Percentiles rank a stretch among this genome's conserved stretches.
Conservation (phyloP, 2,113 vertebrate genomes). For the Oreochromis tanganicae region DNA sequence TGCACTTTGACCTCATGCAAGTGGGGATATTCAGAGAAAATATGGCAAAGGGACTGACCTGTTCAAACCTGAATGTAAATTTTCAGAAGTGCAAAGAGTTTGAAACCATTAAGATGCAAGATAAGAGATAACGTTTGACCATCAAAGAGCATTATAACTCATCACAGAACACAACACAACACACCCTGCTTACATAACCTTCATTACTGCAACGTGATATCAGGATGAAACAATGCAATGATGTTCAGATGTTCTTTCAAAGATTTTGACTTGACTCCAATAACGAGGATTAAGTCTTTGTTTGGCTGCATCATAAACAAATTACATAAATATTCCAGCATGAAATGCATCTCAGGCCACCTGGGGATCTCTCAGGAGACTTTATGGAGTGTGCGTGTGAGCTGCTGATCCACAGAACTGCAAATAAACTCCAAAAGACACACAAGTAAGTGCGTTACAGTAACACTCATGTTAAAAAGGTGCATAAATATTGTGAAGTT, state of each 20-base stretch:
- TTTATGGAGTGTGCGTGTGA: neutral
- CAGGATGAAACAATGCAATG: constrained; percentile 9
- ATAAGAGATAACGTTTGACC: constrained; percentile 4
- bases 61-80: neutral
- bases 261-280: neutral
- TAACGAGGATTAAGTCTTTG: neutral
- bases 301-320: constrained; percentile 35
- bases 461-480: neutral
- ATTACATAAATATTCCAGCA: neutral
- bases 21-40: constrained; percentile 2
- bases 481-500: constrained; percentile 41
- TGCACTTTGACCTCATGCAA: constrained; percentile 25
- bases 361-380: neutral
- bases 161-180: neutral
- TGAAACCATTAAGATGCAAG: constrained; percentile 7
- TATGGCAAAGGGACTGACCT: neutral
- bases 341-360: constrained; percentile 2
- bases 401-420: neutral
- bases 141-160: neutral
- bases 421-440: neutral
- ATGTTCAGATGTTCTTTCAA: neutral
- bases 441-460: neutral
- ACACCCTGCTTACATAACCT: neutral
- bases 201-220: neutral
- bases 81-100: neutral